Evolutionary conservation across 1,140 invertebrate genomes (phyloP), one percentile per base, ranked within the genome.

Genomic region (Meteorus sp.): DNA sequence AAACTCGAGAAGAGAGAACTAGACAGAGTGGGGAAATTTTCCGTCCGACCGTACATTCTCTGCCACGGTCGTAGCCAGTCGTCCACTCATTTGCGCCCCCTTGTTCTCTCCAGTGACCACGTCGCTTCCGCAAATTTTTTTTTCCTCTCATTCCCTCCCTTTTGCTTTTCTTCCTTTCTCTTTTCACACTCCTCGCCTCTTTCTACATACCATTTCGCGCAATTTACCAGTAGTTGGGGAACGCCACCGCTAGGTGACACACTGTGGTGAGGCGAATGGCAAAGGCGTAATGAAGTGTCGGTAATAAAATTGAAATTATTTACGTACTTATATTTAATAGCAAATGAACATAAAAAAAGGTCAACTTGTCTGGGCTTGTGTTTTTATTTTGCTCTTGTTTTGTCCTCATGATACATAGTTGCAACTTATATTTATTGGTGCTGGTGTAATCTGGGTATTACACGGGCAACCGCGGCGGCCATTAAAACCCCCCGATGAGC

Each of bases 61-160:
- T 59, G 56, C 56, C 60, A 66, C 56, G 64, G 71, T 73, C 66
- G 63, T 25, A 67, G 62, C 68, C 67, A 65, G 61, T 70, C 70
- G 61, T 69, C 69, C 70, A 68, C 68, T 71, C 69, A 68, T 72
- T 72, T 74, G 59, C 70, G 65, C 62, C 70, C 69, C 63, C 68
- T 63, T 67, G 69, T 68, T 67, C 68, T 68, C 63, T 58, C 53
- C 47, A 60, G 53, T 58, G 25, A 22, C 53, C 22, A 45, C n/a
- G 15, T 8, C 0, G 13, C n/a, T 5, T 45, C 22, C 25, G 6
- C 25, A 11, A n/a, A 27, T 29, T 13, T 44, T 9, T 25, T 4
- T 19, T n/a, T 22, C 17, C 39, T 39, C 20, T 11, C 33, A 3
- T 22, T n/a, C 15, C 35, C 19, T 9, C 39, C 20, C n/a, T 13